Base-by-base conservation (phyloP, 2,888 invertebrate species). In the Pollenia angustigena region DNA sequence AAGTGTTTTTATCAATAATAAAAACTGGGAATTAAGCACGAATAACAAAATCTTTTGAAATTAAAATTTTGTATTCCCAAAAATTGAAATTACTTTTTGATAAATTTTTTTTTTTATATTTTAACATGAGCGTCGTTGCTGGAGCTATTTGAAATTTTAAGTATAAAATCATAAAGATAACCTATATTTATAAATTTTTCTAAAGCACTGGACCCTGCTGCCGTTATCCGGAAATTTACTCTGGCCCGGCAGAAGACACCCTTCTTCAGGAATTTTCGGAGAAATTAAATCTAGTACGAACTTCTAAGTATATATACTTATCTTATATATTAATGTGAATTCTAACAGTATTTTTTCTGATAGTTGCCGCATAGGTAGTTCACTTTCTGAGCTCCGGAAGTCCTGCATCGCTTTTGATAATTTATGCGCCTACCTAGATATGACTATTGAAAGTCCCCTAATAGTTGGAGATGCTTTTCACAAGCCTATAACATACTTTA, bases 241-340 rank as follows among this genome's bases (percentile, higher is more conserved):
- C 90, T 1, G 84, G 89, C 2, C 90, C 90, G 0, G 90, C 91
- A 0, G 92, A 91, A 76, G 92, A 92, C 74, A 85, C 89, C 0
- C 89, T 92, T 18, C 62, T 92, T 18, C 89, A 90, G 16, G 92
- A 92, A 66, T 92, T 90, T 78, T 88, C 90, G 12, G 91, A 92
- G 14, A 92, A 92, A 76, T 54, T 91, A 4, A 87, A 89, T 42
- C 82, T 85, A 0, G 6, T 92, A 50, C 88, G 89, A 2, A 4
- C 40, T 7, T 91, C 92, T 3, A 92, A 90, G 92, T 92, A 86
- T 56, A 88, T 11, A 12, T 10, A n/a, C 8, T 64, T 23, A 18
- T 18, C 7, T 42, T 40, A 46, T 48, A 44, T 11, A 4, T 58
- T 32, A 32, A 23, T 56, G 3, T 16, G n/a, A 0, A 48, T 66